These are phyloP conservation scores for Caenorhabditis japonica DNA, from an alignment of 2,888 invertebrate species.

Conservation along the genomic window DNA sequence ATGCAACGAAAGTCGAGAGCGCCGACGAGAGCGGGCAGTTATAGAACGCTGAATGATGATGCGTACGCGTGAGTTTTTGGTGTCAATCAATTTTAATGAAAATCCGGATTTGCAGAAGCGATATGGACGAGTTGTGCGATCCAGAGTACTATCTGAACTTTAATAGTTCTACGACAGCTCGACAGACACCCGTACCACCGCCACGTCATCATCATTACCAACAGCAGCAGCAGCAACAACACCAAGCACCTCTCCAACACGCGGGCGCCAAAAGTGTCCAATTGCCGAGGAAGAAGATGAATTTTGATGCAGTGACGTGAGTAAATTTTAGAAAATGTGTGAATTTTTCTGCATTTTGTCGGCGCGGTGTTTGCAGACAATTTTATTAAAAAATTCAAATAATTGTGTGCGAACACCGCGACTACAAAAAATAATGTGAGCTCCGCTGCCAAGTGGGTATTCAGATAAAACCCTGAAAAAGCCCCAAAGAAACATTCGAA, in stretches of 20 bases:
- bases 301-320: slow-evolving; percentile 54
- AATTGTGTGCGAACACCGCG: too few species aligned
- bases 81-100: not conserved
- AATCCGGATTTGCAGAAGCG: slow-evolving; percentile 61
- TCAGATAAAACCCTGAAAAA: too few species aligned
- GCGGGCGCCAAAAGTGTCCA: slow-evolving; percentile 67
- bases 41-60: slow-evolving; percentile 61
- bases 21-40: slow-evolving; percentile 60
- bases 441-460: too few species aligned
- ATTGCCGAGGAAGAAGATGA: slow-evolving; percentile 66
- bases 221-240: too few species aligned
- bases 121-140: slow-evolving; percentile 76
- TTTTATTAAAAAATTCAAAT: too few species aligned
- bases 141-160: slow-evolving; percentile 76
- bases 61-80: slow-evolving; percentile 37
- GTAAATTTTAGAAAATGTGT: slow-evolving; percentile 17
- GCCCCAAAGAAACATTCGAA: too few species aligned
- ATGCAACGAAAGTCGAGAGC: slow-evolving; percentile 46
- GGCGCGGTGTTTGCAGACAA: too few species aligned
- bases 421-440: too few species aligned
- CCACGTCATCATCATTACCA: slow-evolving; percentile 42
- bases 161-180: slow-evolving; percentile 45
- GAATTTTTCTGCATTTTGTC: too few species aligned
- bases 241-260: slow-evolving; percentile 23
- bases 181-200: slow-evolving; percentile 43